phyloP scores from a whole-genome alignment of 1,140 invertebrate genomes.

The Atta colombica region DNA sequence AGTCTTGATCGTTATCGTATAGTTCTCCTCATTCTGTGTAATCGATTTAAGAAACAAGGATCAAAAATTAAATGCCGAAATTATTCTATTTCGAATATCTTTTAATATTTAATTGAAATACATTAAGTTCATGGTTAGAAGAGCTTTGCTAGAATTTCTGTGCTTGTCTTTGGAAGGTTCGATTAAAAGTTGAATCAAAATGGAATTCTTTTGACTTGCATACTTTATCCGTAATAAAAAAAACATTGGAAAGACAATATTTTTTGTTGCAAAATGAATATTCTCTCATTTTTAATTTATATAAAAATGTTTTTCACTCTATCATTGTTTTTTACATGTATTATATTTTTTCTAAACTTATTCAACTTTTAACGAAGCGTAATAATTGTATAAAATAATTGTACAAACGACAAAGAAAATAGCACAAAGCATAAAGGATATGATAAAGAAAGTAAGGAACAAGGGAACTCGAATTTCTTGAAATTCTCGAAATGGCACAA shows the following conservation, averaged over 20 bases:
- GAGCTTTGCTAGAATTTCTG: constrained; percentile 51
- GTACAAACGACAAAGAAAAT: constrained; percentile 1
- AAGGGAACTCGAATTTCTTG: neutral
- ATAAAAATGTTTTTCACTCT: neutral
- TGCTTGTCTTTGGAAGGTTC: constrained; percentile 38
- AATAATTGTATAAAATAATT: constrained; percentile 45
- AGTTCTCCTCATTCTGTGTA: neutral
- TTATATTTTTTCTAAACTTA: neutral
- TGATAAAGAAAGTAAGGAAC: constrained; percentile 20
- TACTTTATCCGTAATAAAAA: neutral
- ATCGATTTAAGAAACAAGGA: constrained; percentile 54
- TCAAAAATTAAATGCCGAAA: constrained; percentile 69
- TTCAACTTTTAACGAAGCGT: neutral
- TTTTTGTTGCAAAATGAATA: neutral
- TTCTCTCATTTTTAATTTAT: neutral
- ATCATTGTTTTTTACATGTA: neutral
- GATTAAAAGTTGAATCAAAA: constrained; percentile 64
- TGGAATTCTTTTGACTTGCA: neutral
- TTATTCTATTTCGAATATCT: constrained; percentile 59
- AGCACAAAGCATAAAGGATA: neutral
- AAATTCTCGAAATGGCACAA: constrained; percentile 24
- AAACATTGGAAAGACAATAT: neutral
- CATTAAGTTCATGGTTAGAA: constrained; percentile 70
- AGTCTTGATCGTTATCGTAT: neutral
- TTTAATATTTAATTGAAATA: constrained; percentile 69